These are phyloP conservation scores for Dendroctonus valens DNA, from an alignment of 1,140 invertebrate species.

Conservation along the genomic window DNA sequence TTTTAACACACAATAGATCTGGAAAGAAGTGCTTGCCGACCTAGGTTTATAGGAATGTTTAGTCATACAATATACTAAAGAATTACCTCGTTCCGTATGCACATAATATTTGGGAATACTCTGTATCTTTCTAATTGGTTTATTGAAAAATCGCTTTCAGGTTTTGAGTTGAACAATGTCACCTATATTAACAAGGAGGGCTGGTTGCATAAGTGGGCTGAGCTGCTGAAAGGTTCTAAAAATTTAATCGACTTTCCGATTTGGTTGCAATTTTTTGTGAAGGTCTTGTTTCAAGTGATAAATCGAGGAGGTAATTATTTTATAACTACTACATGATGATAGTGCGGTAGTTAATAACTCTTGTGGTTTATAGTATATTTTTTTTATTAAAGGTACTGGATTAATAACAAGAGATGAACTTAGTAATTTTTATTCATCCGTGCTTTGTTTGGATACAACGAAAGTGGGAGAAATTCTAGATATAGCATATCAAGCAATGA, in stretches of 20 bases:
- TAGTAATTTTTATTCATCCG: constrained; percentile 65
- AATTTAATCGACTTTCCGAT: constrained; percentile 63
- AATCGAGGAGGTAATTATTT: constrained; percentile 60
- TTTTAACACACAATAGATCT: no score
- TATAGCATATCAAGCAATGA: constrained; percentile 65
- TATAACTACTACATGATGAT: constrained; percentile 7
- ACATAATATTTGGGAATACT: no score
- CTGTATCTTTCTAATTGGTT: no score
- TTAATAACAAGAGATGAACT: constrained; percentile 64
- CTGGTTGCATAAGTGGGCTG: constrained; percentile 67
- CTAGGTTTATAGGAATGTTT: no score
- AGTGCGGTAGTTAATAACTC: background rate
- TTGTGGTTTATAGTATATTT: background rate
- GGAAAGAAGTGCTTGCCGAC: no score
- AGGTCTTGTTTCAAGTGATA: constrained; percentile 69
- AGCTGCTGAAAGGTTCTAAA: constrained; percentile 55
- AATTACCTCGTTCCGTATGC: no score
- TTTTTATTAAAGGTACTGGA: constrained; percentile 55
- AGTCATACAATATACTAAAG: no score
- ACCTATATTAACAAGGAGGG: constrained; percentile 54
- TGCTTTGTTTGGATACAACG: constrained; percentile 60
- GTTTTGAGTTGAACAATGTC: constrained; percentile 45
- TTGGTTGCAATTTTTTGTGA: constrained; percentile 69
- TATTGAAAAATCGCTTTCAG: constrained; percentile 28
- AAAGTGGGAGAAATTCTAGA: constrained; percentile 64